Percentiles rank a stretch among this genome's conserved stretches.
Conservation (phyloP, 1,140 invertebrate species). For the Scaptomyza montana region DNA sequence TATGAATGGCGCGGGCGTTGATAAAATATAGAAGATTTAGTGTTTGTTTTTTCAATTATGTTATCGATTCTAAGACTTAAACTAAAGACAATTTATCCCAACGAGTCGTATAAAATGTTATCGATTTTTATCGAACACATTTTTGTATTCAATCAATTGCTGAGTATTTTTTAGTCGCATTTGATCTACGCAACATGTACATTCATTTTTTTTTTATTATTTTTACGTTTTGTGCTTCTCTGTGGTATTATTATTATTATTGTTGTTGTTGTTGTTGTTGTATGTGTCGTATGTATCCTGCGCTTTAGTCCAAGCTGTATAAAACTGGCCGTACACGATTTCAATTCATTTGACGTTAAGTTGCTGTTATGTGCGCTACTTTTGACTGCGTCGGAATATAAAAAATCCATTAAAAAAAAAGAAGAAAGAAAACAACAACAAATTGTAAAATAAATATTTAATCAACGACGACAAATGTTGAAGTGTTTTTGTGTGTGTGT, state of each 20-base stretch:
- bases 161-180: no score
- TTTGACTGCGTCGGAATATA: conserved; percentile 27
- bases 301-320: conserved; percentile 7
- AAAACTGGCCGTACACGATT: conserved; percentile 11
- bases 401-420: conserved; percentile 41
- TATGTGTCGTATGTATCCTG: conserved; percentile 19
- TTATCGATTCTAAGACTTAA: no score
- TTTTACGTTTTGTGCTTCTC: conserved; percentile 33
- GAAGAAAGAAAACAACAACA: background rate
- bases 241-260: background rate
- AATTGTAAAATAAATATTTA: conserved; percentile 45
- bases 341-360: conserved; percentile 57
- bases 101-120: no score
- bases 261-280: conserved; percentile 17
- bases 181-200: background rate
- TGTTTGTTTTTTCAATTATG: no score
- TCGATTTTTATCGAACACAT: no score
- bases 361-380: conserved; percentile 40
- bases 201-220: conserved; percentile 30
- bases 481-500: conserved; percentile 3
- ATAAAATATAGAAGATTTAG: no score
- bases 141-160: no score
- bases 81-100: no score
- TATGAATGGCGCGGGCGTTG: background rate
- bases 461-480: conserved; percentile 11